Conservation (phyloP, 2,888 invertebrate species). For the Augochlorella aurata region DNA sequence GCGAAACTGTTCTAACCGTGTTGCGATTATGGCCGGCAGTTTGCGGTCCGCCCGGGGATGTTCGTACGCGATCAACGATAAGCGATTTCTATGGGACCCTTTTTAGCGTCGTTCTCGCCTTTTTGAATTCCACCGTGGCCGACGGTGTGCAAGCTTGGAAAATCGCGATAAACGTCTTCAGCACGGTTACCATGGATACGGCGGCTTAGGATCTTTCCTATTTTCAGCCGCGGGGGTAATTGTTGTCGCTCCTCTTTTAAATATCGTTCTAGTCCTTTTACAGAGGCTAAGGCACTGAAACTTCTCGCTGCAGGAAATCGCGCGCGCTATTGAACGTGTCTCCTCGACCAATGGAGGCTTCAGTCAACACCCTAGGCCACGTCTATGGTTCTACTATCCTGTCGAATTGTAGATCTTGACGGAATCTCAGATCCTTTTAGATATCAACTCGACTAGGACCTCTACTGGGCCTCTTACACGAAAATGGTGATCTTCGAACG, state of each 20-base stretch:
- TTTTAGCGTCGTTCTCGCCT: conserved; percentile 45
- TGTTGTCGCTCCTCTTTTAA: conserved; percentile 14
- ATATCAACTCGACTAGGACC: neutral
- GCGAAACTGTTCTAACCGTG: conserved; percentile 58
- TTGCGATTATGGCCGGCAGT: conserved; percentile 64
- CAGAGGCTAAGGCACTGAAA: neutral
- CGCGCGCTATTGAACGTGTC: neutral
- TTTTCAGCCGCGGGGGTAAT: conserved; percentile 4
- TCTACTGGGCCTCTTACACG: neutral
- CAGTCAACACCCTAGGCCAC: neutral
- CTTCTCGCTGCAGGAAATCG: neutral
- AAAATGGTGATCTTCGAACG: neutral
- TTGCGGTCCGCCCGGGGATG: conserved; percentile 67
- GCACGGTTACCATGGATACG: neutral
- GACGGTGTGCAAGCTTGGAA: conserved; percentile 9
- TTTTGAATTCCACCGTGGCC: conserved; percentile 51
- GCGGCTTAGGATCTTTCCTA: neutral
- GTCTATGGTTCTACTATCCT: neutral
- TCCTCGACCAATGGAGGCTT: neutral
- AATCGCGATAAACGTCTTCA: conserved; percentile 36
- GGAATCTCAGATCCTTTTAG: neutral
- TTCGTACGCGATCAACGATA: conserved; percentile 66
- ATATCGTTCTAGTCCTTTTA: neutral
- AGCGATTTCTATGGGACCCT: conserved; percentile 58
- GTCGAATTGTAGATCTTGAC: neutral